phyloP scores from a whole-genome alignment of 1,140 invertebrate species.

The Neodiprion fabricii region DNA sequence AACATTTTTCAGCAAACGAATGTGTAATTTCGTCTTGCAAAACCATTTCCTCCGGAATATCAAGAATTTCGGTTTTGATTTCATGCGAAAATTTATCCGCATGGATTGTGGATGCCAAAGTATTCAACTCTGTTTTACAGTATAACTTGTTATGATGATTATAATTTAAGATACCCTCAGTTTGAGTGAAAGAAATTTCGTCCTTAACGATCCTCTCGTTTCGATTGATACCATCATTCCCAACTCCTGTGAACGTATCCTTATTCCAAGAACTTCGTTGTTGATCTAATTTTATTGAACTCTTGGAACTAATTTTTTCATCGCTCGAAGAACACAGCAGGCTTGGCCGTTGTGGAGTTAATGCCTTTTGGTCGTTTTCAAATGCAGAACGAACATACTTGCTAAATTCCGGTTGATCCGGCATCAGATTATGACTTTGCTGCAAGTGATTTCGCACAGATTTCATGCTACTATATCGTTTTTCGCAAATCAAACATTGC shows the following conservation, averaged over 20 bases:
- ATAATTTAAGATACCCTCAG: no score
- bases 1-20: no score
- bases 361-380: neutral
- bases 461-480: slow-evolving; percentile 8
- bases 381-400: neutral
- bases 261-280: no score
- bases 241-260: no score
- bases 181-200: no score
- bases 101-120: neutral
- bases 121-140: neutral
- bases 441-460: slow-evolving; percentile 8
- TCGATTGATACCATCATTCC: no score
- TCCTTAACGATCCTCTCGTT: no score
- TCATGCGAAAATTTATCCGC: neutral
- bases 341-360: no score
- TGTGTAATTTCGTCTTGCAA: neutral
- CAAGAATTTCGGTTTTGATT: neutral
- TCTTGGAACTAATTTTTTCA: no score
- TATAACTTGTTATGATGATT: neutral
- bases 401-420: neutral
- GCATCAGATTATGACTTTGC: neutral
- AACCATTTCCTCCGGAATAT: neutral
- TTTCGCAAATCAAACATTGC: slow-evolving; percentile 7
- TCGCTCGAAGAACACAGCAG: no score
- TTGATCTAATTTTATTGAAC: no score